Conservation (phyloP, 2,797 vertebrate species). For the Rallus crepitans region DNA sequence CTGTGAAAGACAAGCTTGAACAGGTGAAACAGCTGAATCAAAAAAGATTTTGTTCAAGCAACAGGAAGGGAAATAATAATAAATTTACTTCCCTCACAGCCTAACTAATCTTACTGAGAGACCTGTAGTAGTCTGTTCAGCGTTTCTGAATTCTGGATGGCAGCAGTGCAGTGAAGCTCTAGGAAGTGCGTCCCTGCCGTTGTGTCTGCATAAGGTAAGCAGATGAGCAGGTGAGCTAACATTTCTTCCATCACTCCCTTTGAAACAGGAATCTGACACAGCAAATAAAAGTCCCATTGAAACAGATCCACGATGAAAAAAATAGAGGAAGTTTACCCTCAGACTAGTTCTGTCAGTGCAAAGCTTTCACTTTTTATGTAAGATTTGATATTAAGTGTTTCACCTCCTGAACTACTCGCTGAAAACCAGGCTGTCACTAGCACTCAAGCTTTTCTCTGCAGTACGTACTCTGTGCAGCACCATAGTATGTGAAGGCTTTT, state of each 20-base stretch:
- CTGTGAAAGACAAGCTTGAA: neutral
- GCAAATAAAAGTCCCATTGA: neutral
- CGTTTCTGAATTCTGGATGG: neutral
- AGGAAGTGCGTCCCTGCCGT: neutral
- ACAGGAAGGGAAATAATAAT: neutral
- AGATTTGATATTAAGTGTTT: neutral
- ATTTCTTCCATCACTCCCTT: neutral
- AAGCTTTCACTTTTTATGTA: neutral
- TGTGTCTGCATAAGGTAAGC: neutral
- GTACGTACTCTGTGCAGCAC: neutral
- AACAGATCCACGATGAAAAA: neutral
- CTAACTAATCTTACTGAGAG: neutral
- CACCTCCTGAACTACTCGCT: neutral
- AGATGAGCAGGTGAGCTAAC: neutral
- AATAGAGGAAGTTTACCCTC: neutral
- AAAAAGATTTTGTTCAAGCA: neutral
- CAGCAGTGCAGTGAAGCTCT: neutral
- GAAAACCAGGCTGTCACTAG: neutral
- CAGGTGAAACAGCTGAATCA: neutral
- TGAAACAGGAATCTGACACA: neutral
- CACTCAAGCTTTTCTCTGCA: neutral
- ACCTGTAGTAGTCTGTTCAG: neutral
- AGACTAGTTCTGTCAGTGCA: neutral
- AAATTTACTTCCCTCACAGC: neutral
- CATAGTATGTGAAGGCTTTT: accelerated